Percentiles rank a stretch among this genome's conserved stretches.
phyloP scores from a whole-genome alignment of 2,113 vertebrate species.

The Engraulis encrasicolus region DNA sequence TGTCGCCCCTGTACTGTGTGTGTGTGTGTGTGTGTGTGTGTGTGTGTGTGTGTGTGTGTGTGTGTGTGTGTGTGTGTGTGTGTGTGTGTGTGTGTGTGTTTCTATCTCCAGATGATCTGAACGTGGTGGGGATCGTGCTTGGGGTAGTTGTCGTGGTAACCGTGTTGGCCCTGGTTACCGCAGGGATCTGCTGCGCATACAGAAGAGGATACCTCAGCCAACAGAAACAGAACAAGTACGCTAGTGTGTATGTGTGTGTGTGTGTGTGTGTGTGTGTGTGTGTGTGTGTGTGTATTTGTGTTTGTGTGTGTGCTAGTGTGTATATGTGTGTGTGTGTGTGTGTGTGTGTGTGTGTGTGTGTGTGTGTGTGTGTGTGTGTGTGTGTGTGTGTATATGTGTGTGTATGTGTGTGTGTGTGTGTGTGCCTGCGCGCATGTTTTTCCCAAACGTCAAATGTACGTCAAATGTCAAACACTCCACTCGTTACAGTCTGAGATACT shows the following conservation, averaged over 20 bases:
- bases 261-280: neutral
- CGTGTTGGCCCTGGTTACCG: slow-evolving; percentile 86
- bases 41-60: too few species aligned
- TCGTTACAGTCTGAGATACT: too few species aligned
- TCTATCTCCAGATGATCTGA: slow-evolving; percentile 85
- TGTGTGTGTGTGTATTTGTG: neutral
- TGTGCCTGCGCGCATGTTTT: neutral
- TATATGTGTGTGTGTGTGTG: slow-evolving; percentile 8
- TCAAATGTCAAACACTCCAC: too few species aligned
- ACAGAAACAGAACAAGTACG: slow-evolving; percentile 88
- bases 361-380: neutral
- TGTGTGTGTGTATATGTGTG: neutral
- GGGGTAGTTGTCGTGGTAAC: slow-evolving; percentile 88
- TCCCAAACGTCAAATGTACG: too few species aligned
- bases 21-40: too few species aligned
- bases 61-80: too few species aligned
- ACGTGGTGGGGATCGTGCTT: slow-evolving; percentile 85
- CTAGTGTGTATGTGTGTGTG: slow-evolving; percentile 7
- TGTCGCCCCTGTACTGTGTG: too few species aligned
- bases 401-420: neutral
- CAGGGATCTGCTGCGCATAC: slow-evolving; percentile 93
- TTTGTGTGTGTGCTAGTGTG: neutral
- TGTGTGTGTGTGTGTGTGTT: too few species aligned
- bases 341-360: neutral
- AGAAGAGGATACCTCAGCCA: slow-evolving; percentile 90